Base-by-base conservation (phyloP, 2,797 vertebrate species). In the Eulemur mongoz region DNA sequence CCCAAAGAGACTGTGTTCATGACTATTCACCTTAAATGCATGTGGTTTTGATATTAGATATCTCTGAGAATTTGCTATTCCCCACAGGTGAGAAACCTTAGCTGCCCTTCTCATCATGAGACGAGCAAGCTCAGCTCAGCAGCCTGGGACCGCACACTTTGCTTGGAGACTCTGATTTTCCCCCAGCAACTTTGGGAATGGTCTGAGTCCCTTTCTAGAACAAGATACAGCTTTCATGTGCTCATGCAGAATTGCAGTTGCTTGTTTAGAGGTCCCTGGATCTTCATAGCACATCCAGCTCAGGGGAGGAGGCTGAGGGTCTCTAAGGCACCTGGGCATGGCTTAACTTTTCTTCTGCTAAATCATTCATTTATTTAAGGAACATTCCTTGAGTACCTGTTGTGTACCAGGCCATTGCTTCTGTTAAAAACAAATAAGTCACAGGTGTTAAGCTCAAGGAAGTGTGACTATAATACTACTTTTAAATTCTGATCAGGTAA, bases 181-280 rank as follows among this genome's bases (percentile, higher is more conserved):
- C 93, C 82, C 92, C 38, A 57, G 73, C 10, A 72, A 69, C 52
- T 94, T 88, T 78, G 54, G 89, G 89, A 6, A 50, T 69, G 4
- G 20, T 72, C 7, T 93, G 35, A 78, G 96, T 89, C n/a, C 93
- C 63, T 78, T 10, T 91, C 38, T 81, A 94, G 72, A 95, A 76
- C 2, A 95, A 63, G n/a, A 72, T 59, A n/a, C 6, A 70, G 63
- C 38, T 73, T 86, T 69, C 69, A 48, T 45, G 67, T 86, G 54
- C 79, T 93, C 91, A 59, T 75, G 7, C 23, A 70, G 89, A 38
- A 94, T 95, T 97, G 73, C 96, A 38, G 93, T 94, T 97, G 76
- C 96, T 97, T 88, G 61, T 69, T 52, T 61, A 57, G 45, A 54
- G 67, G 38, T 9, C 75, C 20, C 83, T 89, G 83, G 78, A 48